phyloP scores from a whole-genome alignment of 92 coral and sea anemone genomes.

The Umimayanthus chanpuru region DNA sequence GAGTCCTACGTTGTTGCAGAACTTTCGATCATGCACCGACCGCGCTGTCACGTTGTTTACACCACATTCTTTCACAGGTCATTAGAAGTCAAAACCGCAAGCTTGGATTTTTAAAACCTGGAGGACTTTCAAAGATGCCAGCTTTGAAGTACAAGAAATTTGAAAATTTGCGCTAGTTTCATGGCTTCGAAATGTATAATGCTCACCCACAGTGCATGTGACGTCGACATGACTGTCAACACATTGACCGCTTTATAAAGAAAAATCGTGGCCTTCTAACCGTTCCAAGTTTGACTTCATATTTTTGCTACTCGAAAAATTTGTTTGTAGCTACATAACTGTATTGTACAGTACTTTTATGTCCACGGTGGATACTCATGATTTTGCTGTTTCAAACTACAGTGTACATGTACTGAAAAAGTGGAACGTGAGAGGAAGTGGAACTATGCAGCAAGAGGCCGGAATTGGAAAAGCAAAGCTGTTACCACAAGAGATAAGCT shows the following conservation, averaged over 20 bases:
- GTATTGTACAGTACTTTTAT: not conserved
- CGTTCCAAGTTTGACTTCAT: constrained; percentile 2
- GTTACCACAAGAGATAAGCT: not conserved
- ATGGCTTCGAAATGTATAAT: too few relatives aligned
- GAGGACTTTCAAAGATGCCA: too few relatives aligned
- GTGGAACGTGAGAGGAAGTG: constrained; percentile 9
- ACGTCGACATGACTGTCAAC: too few relatives aligned
- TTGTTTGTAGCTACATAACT: not conserved
- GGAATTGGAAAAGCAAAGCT: constrained; percentile 11
- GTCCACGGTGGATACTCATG: not conserved
- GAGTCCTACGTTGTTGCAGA: too few relatives aligned
- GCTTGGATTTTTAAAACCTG: not conserved
- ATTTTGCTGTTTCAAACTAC: not conserved
- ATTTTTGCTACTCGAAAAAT: not conserved
- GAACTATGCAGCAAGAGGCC: not conserved
- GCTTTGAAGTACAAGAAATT: too few relatives aligned
- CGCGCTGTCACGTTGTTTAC: too few relatives aligned
- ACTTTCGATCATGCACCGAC: too few relatives aligned
- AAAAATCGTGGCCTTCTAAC: not conserved
- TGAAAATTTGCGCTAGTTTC: too few relatives aligned
- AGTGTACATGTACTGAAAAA: not conserved
- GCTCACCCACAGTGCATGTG: too few relatives aligned
- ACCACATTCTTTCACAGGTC: too few relatives aligned
- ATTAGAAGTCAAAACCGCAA: too few relatives aligned
- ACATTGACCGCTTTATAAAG: too few relatives aligned